phyloP scores from a whole-genome alignment of 2,113 vertebrate genomes.

The Hemiprocne comata region DNA sequence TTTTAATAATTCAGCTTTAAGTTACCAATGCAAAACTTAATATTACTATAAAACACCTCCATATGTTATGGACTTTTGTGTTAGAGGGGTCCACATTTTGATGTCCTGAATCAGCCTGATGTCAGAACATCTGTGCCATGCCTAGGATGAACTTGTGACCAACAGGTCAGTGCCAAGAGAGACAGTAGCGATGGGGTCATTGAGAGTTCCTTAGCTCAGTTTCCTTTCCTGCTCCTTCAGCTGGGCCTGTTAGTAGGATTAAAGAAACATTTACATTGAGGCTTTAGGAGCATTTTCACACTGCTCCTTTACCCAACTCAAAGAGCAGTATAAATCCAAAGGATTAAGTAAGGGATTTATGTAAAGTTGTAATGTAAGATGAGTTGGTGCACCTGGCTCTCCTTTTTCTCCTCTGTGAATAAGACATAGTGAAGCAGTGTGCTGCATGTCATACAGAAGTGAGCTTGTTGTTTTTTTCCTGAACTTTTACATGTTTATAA shows the following conservation, averaged over 20 bases:
- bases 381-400: slow-evolving; percentile 51
- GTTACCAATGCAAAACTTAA: neutral
- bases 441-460: neutral
- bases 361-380: slow-evolving; percentile 34
- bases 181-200: slow-evolving; percentile 16
- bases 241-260: slow-evolving; percentile 62
- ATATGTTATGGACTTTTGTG: neutral
- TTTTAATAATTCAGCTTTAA: neutral
- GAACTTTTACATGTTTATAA: neutral
- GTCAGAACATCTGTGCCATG: neutral
- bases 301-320: slow-evolving; percentile 41
- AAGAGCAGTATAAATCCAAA: slow-evolving; percentile 47
- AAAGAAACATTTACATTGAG: slow-evolving; percentile 70
- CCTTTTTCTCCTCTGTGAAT: neutral
- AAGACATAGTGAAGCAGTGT: neutral
- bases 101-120: neutral
- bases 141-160: slow-evolving; percentile 33
- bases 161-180: neutral
- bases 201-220: slow-evolving; percentile 50
- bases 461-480: neutral
- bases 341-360: slow-evolving; percentile 53
- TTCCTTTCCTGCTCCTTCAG: slow-evolving; percentile 67
- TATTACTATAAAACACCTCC: neutral
- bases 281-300: slow-evolving; percentile 66
- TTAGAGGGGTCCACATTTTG: neutral